Evolutionary conservation across 2,888 invertebrate genomes (phyloP).

Genomic region (Catocala sponsa): DNA sequence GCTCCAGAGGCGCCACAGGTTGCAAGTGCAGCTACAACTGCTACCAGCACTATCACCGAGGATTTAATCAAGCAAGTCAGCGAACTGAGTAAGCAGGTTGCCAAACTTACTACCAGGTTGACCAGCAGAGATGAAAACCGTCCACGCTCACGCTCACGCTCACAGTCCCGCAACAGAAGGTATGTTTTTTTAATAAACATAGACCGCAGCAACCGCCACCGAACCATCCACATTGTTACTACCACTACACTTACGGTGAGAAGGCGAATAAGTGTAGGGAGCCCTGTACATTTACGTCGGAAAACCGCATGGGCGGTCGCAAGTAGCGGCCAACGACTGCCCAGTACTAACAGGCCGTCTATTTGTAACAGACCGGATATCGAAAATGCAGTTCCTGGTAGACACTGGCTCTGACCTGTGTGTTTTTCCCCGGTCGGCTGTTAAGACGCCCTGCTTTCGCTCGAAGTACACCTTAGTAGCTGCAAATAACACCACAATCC

Average conservation of each 20-base stretch:
- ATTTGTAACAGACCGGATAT: not conserved
- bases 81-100: no score
- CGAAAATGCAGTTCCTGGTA: not conserved
- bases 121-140: no score
- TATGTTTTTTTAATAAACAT: no score
- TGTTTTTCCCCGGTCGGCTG: conserved; percentile 32
- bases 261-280: conserved; percentile 16
- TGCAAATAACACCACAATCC: conserved; percentile 56
- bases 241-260: not conserved
- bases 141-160: conserved; percentile 2
- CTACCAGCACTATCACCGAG: no score
- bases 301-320: conserved; percentile 33
- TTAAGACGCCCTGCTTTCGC: not conserved
- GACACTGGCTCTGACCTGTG: conserved; percentile 7
- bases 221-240: not conserved
- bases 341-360: not conserved
- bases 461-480: conserved; percentile 51
- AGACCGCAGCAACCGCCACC: not conserved
- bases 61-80: no score
- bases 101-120: no score
- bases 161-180: not conserved
- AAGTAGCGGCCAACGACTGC: conserved; percentile 26
- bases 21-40: no score
- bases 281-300: conserved; percentile 17
- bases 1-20: no score